Base-by-base conservation (phyloP, 2,888 invertebrate species). In the Salpingus planirostris region DNA sequence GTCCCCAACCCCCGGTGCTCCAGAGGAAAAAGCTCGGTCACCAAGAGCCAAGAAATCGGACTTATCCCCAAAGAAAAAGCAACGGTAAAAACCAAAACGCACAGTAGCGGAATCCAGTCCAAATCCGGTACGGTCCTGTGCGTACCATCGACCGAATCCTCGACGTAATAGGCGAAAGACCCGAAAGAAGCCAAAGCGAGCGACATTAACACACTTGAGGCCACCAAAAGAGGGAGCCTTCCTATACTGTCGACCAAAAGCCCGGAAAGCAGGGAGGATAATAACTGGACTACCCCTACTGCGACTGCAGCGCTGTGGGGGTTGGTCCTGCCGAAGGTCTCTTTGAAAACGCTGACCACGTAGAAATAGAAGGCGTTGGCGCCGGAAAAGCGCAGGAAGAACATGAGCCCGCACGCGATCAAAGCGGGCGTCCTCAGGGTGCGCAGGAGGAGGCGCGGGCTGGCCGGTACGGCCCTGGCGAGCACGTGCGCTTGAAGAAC, bases 11-110 rank as follows among this genome's bases (percentile, higher is more conserved):
- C 88, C 55, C 86, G 70, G 61, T 77, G 86, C 60, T 87, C 84
- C 37, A 85, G 60, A 27, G 91, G 82, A 65, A 91, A 87, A 33
- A 89, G 65, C 60, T 87, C 87, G 34, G 84, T 85, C 50, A 86
- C 81, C 53, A 88, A 68, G 41, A 89, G 65, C 82, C 87, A 87
- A 15, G 88, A 87, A 55, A 89, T 87, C 13, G 89, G 88, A 59
- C 85, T 87, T 66, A 88, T 86, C 29, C 88, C 88, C 48, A 88
- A 65, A n/a, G 86, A 84, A 57, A 87, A 87, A 24, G 87, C 87
- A 37, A 86, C 79, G 2, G 87, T 86, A 60, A 87, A 88, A 15
- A 87, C 79, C 41, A 88, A 68, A 2, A 86, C 83, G 64, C 87
- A 87, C 8, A 86, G 69, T 40, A 89, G 60, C 5, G 88, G 88